These are phyloP conservation scores for Myiotriccus ornatus DNA, from an alignment of 2,797 vertebrate genomes.

Conservation along the genomic window DNA sequence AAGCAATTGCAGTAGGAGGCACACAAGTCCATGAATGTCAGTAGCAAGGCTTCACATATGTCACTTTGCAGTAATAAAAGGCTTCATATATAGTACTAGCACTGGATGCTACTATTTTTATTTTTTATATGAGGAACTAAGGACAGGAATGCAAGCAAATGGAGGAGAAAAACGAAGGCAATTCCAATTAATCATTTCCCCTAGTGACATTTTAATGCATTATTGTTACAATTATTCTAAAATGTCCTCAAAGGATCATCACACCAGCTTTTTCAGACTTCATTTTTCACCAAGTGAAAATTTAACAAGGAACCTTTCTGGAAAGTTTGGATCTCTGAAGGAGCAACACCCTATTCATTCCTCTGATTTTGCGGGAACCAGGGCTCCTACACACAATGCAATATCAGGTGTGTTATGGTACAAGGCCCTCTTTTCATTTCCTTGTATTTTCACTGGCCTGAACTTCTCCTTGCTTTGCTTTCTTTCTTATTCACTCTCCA, in stretches of 20 bases:
- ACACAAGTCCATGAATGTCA: slow-evolving; percentile 72
- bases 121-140: slow-evolving; percentile 52
- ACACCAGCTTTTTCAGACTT: slow-evolving; percentile 20
- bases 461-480: not conserved
- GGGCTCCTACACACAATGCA: not conserved
- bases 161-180: slow-evolving; percentile 73
- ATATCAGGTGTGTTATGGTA: not conserved
- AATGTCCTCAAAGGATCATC: slow-evolving; percentile 73
- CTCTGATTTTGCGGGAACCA: not conserved
- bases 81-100: slow-evolving; percentile 36
- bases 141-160: slow-evolving; percentile 60
- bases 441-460: not conserved
- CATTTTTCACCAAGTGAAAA: slow-evolving; percentile 46
- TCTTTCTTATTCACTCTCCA: not conserved
- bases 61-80: slow-evolving; percentile 67
- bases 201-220: slow-evolving; percentile 81
- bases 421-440: not conserved
- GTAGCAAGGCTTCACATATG: slow-evolving; percentile 64
- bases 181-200: slow-evolving; percentile 81
- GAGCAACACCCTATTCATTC: not conserved
- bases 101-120: slow-evolving; percentile 42
- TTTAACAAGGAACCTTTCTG: slow-evolving; percentile 5
- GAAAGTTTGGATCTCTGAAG: not conserved
- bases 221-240: slow-evolving; percentile 80
- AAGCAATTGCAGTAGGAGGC: slow-evolving; percentile 60